Evolutionary conservation across 1,140 invertebrate species (phyloP).

Genomic region (Polypedilum pembai): DNA sequence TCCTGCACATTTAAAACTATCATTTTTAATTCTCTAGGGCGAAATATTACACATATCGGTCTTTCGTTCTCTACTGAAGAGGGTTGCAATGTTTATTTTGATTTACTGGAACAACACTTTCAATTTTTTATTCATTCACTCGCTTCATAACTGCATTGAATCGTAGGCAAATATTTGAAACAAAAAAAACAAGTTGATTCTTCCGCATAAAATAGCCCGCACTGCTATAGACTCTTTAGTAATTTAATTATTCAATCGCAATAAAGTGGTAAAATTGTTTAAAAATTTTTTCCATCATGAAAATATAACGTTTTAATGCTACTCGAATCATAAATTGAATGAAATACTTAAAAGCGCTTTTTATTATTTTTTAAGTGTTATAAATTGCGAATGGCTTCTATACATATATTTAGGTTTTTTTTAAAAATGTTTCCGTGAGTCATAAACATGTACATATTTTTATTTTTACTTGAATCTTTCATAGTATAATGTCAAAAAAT

Average conservation of each 20-base stretch:
- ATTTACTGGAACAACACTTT: slow-evolving; percentile 9
- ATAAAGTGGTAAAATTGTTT: not conserved
- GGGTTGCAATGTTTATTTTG: not conserved
- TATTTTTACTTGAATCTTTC: not conserved
- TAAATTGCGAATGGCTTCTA: too few species aligned
- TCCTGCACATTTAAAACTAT: not conserved
- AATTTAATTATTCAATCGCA: slow-evolving; percentile 9
- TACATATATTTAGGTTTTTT: too few species aligned
- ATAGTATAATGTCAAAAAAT: not conserved
- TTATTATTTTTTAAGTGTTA: too few species aligned
- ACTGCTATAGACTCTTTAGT: not conserved
- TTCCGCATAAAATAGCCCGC: not conserved
- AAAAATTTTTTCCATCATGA: not conserved
- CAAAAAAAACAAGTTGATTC: slow-evolving; percentile 18
- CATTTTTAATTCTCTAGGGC: not conserved
- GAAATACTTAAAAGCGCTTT: too few species aligned
- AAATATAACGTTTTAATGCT: slow-evolving; percentile 14
- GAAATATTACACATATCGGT: too few species aligned
- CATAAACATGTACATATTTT: too few species aligned
- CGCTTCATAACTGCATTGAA: not conserved
- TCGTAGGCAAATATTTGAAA: slow-evolving; percentile 5
- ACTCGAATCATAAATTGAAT: too few species aligned
- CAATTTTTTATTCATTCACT: not conserved
- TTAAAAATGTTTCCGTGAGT: too few species aligned
- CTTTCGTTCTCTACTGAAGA: not conserved